phyloP scores from a whole-genome alignment of 2,888 invertebrate species.

The Pemphredon lugubris region DNA sequence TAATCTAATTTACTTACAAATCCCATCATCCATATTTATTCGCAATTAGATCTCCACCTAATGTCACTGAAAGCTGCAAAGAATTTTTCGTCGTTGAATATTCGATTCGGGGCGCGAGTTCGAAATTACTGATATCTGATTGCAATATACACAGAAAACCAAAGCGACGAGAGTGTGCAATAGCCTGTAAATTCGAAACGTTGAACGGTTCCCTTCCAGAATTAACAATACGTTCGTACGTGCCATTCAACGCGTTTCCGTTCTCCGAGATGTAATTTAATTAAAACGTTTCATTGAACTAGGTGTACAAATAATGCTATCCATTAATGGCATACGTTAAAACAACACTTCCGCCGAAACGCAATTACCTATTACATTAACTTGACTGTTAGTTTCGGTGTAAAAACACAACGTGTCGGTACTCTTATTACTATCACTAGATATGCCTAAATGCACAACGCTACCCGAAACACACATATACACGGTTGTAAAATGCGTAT shows the following conservation, averaged over 20 bases:
- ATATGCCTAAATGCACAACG: background rate
- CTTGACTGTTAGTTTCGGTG: background rate
- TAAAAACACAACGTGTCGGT: background rate
- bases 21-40: constrained; percentile 66
- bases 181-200: too few relatives aligned
- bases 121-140: too few relatives aligned
- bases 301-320: constrained; percentile 1
- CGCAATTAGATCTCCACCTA: constrained; percentile 5
- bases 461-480: too few relatives aligned
- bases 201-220: background rate
- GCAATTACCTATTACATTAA: background rate
- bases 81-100: constrained; percentile 5
- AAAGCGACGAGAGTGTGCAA: too few relatives aligned
- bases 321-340: background rate
- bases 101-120: too few relatives aligned
- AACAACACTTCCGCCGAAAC: background rate
- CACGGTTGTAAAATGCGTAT: too few relatives aligned
- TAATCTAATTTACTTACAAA: constrained; percentile 65
- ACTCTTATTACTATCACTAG: background rate
- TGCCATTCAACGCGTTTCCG: constrained; percentile 10
- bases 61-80: background rate
- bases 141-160: too few relatives aligned
- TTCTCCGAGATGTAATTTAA: constrained; percentile 19
- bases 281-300: constrained; percentile 11
- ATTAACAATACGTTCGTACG: background rate